phyloP scores from a whole-genome alignment of 2,113 vertebrate species.

The Oncorhynchus tshawytscha region DNA sequence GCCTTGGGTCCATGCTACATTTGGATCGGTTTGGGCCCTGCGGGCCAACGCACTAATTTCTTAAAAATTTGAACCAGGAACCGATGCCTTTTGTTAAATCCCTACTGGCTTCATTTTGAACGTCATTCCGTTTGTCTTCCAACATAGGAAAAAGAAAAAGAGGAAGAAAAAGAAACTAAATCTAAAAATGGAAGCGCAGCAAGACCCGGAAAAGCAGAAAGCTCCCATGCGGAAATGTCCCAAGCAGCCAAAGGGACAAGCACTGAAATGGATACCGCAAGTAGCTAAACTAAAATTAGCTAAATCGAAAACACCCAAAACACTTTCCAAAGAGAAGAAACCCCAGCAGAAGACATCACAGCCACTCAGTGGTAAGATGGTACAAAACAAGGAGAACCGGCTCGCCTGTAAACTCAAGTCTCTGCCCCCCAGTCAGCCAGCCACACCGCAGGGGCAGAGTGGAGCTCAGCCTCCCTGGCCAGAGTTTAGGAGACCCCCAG shows the following conservation, averaged over 20 bases:
- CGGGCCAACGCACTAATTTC: no score
- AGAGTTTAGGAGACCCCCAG: background rate
- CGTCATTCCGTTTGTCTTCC: background rate
- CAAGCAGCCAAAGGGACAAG: background rate
- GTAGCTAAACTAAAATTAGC: background rate
- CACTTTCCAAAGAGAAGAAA: background rate
- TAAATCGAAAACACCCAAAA: background rate
- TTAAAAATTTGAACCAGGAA: no score
- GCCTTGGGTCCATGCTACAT: no score
- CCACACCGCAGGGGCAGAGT: conserved; percentile 14
- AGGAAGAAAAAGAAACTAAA: conserved; percentile 24
- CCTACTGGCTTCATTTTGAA: background rate
- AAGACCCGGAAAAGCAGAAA: background rate
- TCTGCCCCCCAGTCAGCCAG: background rate
- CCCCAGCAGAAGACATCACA: background rate
- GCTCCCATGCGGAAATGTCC: background rate
- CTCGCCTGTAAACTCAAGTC: background rate
- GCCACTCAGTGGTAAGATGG: background rate
- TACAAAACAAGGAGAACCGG: conserved; percentile 56
- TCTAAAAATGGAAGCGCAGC: conserved; percentile 7
- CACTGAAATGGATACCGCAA: background rate
- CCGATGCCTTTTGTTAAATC: no score
- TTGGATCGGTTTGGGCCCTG: no score
- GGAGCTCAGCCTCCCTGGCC: background rate
- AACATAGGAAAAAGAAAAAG: conserved; percentile 30